Evolutionary conservation across 1,140 invertebrate species (phyloP).

Genomic region (Cheumatopsyche charites): DNA sequence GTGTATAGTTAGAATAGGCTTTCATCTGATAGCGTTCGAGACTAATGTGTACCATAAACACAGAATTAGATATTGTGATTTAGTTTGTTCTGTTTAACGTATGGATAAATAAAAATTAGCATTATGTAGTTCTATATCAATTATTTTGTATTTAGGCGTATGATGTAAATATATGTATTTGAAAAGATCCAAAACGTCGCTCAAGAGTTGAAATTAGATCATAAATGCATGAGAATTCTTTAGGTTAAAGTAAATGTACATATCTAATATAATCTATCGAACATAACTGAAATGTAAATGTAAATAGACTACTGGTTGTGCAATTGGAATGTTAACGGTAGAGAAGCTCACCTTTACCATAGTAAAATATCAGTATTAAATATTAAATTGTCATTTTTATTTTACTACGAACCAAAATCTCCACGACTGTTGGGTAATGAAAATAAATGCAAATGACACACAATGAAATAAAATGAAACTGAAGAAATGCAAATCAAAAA

Average conservation of each 20-base stretch:
- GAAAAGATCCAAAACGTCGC: too few relatives aligned
- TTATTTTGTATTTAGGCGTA: too few relatives aligned
- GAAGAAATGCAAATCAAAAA: too few relatives aligned
- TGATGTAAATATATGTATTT: not conserved
- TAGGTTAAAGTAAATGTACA: not conserved
- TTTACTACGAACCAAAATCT: not conserved
- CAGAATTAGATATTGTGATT: not conserved
- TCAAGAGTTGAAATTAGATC: too few relatives aligned
- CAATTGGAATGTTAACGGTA: conserved; percentile 8
- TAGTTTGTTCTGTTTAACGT: not conserved
- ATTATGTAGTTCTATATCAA: too few relatives aligned
- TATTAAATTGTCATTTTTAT: not conserved
- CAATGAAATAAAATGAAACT: too few relatives aligned
- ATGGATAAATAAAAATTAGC: too few relatives aligned
- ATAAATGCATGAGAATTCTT: too few relatives aligned
- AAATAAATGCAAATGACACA: too few relatives aligned
- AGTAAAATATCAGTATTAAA: conserved; percentile 12
- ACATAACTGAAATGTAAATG: not conserved
- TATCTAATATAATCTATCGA: not conserved
- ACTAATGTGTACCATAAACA: not conserved
- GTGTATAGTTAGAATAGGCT: too few relatives aligned
- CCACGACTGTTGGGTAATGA: too few relatives aligned
- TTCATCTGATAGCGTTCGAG: too few relatives aligned
- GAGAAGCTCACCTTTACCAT: not conserved
- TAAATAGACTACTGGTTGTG: conserved; percentile 19